Percentiles rank a stretch among this genome's conserved stretches.
Evolutionary conservation across 1,140 invertebrate genomes (phyloP).

Genomic region (Cataglyphis hispanica): DNA sequence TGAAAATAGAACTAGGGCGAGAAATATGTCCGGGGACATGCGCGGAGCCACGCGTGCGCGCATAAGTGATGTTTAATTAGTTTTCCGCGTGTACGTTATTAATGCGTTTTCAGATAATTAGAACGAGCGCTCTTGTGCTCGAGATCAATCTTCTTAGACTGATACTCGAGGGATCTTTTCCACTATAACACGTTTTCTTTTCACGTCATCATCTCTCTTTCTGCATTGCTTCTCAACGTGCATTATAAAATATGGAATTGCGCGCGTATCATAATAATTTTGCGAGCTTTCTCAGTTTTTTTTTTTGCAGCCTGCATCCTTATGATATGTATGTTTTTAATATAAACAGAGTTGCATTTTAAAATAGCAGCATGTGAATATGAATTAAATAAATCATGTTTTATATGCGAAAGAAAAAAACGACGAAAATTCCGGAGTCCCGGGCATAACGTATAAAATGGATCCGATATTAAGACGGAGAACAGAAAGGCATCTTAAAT

Average conservation of each 20-base stretch:
- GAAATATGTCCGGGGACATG: constrained; percentile 6
- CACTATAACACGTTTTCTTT: too few species aligned
- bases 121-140: neutral
- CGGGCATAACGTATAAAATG: neutral
- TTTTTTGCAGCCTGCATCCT: neutral
- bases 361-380: neutral
- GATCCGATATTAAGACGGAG: constrained; percentile 7
- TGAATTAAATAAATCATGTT: neutral
- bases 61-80: constrained; percentile 50
- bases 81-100: constrained; percentile 9
- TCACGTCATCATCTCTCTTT: neutral
- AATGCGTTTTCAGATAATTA: constrained; percentile 22
- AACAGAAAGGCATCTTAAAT: constrained; percentile 33
- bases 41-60: neutral
- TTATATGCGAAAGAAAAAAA: neutral
- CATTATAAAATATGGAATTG: neutral
- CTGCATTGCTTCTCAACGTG: neutral
- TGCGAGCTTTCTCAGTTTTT: neutral
- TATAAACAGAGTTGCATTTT: neutral
- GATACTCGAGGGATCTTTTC: neutral
- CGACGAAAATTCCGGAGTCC: neutral
- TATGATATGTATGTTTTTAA: neutral
- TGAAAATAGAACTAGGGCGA: constrained; percentile 11
- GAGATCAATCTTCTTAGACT: constrained; percentile 10
- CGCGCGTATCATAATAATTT: neutral